A percentile compares a stretch with the other conserved stretches of the same genome.
Conservation (phyloP, 1,140 invertebrate species). For the Helicoverpa armigera region DNA sequence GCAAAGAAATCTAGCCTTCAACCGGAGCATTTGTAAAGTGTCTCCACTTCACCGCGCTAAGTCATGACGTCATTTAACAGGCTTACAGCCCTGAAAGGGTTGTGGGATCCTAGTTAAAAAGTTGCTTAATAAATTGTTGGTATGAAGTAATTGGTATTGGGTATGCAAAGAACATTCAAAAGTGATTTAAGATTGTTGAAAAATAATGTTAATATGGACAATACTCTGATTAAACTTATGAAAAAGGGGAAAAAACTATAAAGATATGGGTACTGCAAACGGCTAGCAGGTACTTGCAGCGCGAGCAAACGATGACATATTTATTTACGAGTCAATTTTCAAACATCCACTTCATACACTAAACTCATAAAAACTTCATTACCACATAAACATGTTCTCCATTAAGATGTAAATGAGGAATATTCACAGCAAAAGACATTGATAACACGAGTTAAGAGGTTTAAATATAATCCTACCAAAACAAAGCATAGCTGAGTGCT, state of each 20-base stretch:
- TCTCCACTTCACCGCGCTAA: background rate
- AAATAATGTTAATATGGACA: too few relatives aligned
- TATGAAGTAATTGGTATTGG: background rate
- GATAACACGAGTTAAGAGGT: constrained; percentile 44
- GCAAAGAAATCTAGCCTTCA: constrained; percentile 36
- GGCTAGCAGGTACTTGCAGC: too few relatives aligned
- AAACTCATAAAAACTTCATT: constrained; percentile 1
- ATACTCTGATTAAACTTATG: too few relatives aligned
- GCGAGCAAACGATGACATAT: too few relatives aligned
- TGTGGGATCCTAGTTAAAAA: background rate
- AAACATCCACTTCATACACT: background rate
- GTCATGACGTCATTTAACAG: constrained; percentile 4
- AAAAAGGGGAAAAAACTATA: too few relatives aligned
- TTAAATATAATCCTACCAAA: constrained; percentile 40
- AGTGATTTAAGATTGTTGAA: too few relatives aligned
- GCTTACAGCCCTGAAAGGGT: background rate
- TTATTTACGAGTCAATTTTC: too few relatives aligned
- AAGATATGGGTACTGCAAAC: too few relatives aligned
- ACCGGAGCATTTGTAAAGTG: constrained; percentile 33
- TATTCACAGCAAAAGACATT: constrained; percentile 13
- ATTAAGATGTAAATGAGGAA: constrained; percentile 28
- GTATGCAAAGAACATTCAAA: background rate
- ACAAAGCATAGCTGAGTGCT: constrained; percentile 24
- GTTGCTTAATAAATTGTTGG: background rate
- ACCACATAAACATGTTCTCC: background rate